Evolutionary conservation across 2,888 invertebrate species (phyloP), one percentile per base, ranked within the genome.

Genomic region (Synanthedon tipuliformis): DNA sequence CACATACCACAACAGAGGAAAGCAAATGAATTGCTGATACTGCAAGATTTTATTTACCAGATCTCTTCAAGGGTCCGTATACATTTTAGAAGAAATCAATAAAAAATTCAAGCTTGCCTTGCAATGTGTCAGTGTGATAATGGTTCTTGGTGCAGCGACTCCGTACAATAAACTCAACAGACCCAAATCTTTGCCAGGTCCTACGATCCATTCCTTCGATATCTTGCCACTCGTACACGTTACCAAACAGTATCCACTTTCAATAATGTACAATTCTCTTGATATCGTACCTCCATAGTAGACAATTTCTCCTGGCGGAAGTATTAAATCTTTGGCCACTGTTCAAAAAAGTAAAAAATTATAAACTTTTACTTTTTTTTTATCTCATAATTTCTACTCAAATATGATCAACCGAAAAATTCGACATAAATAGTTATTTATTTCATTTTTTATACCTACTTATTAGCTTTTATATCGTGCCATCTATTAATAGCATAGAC

Each of bases 231-330:
- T 63, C 54, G 69, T 73, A 3, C 73, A 77, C 13, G 85, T 84
- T 50, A 87, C 73, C 51, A 83, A 64, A 57, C 89, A 89, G 63
- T 84, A 87, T 23, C 89, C 89, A 57, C 83, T 81, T 61, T 84
- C 86, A 48, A 89, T 83, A 12, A 89, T 83, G 57, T 89, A 89
- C 51, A 89, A 68, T 56, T 89, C 89, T 59, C 88, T 76, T 23
- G 86, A 80, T 7, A 87, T 77, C 11, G 86, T 88, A 7, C 89
- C 89, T 4, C 82, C 81, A 60, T 89, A 88, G 61, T 82, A 88
- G 8, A 89, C 84, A 56, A 88, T 84, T 71, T 89, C 89, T 4
- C 81, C 80, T 3, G 89, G 88, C 34, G 89, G 89, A 15, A 89
- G 66, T 45, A 89, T 79, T 53, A 85, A 75, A 49, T 88, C 84